Evolutionary conservation across 2,888 invertebrate species (phyloP), one percentile per base, ranked within the genome.

Genomic region (Erebia epiphron): DNA sequence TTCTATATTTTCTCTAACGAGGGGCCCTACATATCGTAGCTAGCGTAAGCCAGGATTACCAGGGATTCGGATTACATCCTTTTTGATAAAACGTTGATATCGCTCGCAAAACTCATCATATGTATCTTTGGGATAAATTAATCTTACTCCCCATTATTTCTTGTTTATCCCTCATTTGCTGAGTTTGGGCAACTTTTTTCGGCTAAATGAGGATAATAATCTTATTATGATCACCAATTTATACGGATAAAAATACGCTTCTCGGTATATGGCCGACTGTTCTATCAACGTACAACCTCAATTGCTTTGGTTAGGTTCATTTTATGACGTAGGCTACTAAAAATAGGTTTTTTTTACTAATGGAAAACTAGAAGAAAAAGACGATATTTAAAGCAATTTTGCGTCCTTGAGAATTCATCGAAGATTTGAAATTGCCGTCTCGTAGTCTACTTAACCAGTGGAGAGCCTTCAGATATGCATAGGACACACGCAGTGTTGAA

Each of bases 1-100:
- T 63, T 69, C 68, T 46, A 57, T 68, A 54, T 63, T 43, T 35
- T 69, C 49, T 57, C 26, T 57, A 54, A 49, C 26, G 16, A 46
- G 11, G 21, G n/a, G 11, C 18, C 52, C 43, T 56, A 52, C n/a
- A 49, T 63, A 68, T 68, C 56, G 26, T 3, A 26, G 46, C 56
- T 49, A 41, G 26, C 56, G 46, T 64, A 57, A 64, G 57, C 49
- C 56, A 69, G 56, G 62, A 68, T 64, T 64, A 69, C 83, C 75
- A 75, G 75, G 77, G 79, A 77, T 77, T 75, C 74, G 80, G 85
- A 86, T 87, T 87, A 87, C 84, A 85, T 84, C 84, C 84, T 86
- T 83, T 86, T 84, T 86, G 85, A 88, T 88, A 86, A 85, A 87
- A 84, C 79, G 81, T 50, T 67, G 70, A 18, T 70, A 71, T 68